Conservation (phyloP, 2,888 invertebrate species). For the Helobdella robusta region DNA sequence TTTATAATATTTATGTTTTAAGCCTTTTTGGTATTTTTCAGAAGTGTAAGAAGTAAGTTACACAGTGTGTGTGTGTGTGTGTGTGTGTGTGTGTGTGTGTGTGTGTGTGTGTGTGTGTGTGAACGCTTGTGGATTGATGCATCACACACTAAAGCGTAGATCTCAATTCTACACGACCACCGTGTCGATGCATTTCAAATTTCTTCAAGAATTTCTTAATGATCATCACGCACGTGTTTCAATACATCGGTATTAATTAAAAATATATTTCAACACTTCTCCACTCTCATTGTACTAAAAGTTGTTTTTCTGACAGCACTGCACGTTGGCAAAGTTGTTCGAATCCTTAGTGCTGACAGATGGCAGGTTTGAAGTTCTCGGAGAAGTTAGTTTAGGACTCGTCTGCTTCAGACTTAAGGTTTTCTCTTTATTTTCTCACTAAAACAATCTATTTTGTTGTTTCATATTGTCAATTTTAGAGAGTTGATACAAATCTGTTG, state of each 20-base stretch:
- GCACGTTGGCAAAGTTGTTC: constrained; percentile 77
- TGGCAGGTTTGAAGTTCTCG: constrained; percentile 77
- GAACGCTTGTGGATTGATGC: no score
- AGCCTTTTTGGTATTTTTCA: background rate
- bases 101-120: no score
- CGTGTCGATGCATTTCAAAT: no score
- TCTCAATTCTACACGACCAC: no score
- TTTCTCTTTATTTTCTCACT: background rate
- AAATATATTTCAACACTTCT: no score
- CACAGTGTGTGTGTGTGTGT: background rate
- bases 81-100: background rate
- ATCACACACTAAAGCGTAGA: no score
- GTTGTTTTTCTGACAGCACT: constrained; percentile 59
- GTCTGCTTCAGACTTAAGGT: constrained; percentile 83
- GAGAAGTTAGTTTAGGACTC: constrained; percentile 73
- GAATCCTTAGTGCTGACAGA: constrained; percentile 71
- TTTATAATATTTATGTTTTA: background rate
- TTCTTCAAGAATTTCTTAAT: no score
- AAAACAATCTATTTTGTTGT: background rate
- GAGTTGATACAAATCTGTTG: no score
- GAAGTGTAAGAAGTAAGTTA: background rate
- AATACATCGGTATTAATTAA: no score
- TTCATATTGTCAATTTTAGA: background rate
- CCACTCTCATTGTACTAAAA: no score
- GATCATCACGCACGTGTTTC: no score